Percentiles rank a stretch among this genome's conserved stretches.
Evolutionary conservation across 2,888 invertebrate genomes (phyloP).

Genomic region (Clanis bilineata): DNA sequence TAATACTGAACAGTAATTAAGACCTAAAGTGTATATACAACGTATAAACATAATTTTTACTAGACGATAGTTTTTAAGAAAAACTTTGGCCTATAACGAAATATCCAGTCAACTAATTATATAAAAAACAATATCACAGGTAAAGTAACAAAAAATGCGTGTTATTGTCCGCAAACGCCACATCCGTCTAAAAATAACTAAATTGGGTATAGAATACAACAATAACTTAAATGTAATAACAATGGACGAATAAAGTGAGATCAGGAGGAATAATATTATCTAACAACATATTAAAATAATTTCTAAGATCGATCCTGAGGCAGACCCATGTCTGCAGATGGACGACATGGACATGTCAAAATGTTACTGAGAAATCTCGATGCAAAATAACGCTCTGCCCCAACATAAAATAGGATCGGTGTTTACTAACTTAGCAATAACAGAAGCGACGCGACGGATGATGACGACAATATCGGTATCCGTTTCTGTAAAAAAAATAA

Average conservation of each 20-base stretch:
- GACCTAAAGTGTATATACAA: too few species aligned
- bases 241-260: conserved; percentile 3
- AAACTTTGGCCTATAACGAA: not conserved
- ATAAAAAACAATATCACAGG: conserved; percentile 7
- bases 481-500: not conserved
- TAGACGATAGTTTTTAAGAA: not conserved
- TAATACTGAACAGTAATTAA: too few species aligned
- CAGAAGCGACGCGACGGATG: not conserved
- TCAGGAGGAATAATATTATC: not conserved
- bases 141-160: not conserved
- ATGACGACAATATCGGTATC: not conserved
- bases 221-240: not conserved
- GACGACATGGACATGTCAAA: not conserved
- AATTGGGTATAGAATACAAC: not conserved
- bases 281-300: not conserved
- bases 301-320: too few species aligned
- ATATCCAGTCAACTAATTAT: not conserved
- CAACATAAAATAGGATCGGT: not conserved
- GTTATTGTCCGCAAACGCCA: not conserved
- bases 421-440: not conserved
- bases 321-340: not conserved
- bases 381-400: too few species aligned
- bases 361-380: too few species aligned
- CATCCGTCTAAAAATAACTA: not conserved
- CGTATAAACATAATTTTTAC: too few species aligned